Evolutionary conservation across 1,140 invertebrate species (phyloP).

Genomic region (Arion vulgaris): DNA sequence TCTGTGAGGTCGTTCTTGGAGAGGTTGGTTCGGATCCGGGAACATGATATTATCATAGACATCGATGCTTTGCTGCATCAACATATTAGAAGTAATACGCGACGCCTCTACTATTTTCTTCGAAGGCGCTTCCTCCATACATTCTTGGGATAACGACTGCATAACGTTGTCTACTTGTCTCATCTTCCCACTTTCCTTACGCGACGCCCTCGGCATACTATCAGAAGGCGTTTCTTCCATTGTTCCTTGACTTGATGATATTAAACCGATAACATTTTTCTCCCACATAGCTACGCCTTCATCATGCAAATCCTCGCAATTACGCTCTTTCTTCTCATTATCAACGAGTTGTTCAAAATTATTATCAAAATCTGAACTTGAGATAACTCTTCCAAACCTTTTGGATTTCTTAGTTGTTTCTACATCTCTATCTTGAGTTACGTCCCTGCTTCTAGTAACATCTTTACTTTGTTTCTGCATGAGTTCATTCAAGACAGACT

Average conservation of each 20-base stretch:
- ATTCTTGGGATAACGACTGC: not conserved
- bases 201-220: too few species aligned
- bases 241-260: too few species aligned
- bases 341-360: slow-evolving; percentile 5
- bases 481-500: slow-evolving; percentile 31
- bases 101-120: not conserved
- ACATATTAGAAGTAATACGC: not conserved
- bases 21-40: not conserved
- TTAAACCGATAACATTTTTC: too few species aligned
- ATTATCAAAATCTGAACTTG: slow-evolving; percentile 16
- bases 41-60: slow-evolving; percentile 22
- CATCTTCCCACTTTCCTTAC: too few species aligned
- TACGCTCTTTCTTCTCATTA: not conserved
- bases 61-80: slow-evolving; percentile 26
- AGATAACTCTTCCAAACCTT: slow-evolving; percentile 22
- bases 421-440: not conserved
- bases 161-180: not conserved
- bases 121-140: not conserved
- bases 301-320: not conserved
- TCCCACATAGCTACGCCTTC: not conserved
- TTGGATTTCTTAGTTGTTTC: not conserved
- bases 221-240: too few species aligned
- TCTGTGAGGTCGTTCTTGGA: not conserved
- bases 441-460: not conserved
- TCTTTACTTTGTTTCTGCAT: slow-evolving; percentile 12